Conservation (phyloP, 1,140 invertebrate genomes). For the Stegodyphus mimosarum region DNA sequence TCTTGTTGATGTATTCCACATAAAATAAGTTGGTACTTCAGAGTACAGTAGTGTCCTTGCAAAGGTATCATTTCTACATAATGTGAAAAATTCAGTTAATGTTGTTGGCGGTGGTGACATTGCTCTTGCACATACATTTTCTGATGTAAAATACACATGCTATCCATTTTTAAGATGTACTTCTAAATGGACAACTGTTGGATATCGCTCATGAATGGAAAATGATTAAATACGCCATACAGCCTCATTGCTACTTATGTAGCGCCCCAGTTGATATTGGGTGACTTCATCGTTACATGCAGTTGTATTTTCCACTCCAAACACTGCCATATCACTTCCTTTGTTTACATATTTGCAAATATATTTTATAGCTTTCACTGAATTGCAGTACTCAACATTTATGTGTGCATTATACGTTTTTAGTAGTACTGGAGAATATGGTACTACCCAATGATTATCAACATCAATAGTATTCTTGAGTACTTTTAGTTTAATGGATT, state of each 20-base stretch:
- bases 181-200: constrained; percentile 63
- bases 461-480: background rate
- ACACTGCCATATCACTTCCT: constrained; percentile 66
- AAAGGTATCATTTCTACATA: too few relatives aligned
- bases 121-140: constrained; percentile 41
- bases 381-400: constrained; percentile 65
- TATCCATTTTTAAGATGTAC: constrained; percentile 65
- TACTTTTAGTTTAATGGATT: constrained; percentile 6
- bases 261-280: constrained; percentile 60
- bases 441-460: constrained; percentile 64
- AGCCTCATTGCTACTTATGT: constrained; percentile 64
- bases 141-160: constrained; percentile 38
- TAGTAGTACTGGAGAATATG: constrained; percentile 65
- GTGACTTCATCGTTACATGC: constrained; percentile 14
- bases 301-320: background rate
- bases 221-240: constrained; percentile 64
- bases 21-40: too few relatives aligned
- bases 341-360: constrained; percentile 67
- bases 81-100: too few relatives aligned
- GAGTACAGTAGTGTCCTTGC: too few relatives aligned
- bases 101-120: constrained; percentile 1
- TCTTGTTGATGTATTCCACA: too few relatives aligned
- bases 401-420: constrained; percentile 66
- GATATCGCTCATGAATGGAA: constrained; percentile 61
- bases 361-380: constrained; percentile 65